Evolutionary conservation across 2,888 invertebrate species (phyloP), one percentile per base, ranked within the genome.

Genomic region (Isoperla grammatica): DNA sequence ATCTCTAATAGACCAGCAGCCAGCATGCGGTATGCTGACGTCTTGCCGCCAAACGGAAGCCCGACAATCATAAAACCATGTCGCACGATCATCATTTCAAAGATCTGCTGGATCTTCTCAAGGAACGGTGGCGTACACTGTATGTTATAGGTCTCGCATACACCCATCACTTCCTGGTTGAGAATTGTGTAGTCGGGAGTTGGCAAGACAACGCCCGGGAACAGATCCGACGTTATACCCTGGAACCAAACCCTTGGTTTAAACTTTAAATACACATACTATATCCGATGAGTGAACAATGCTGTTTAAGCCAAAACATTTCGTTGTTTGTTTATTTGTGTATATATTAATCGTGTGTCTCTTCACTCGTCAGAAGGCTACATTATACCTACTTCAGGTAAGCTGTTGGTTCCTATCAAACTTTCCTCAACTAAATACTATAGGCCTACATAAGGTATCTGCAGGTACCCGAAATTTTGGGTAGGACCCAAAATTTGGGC

Each of bases 61-160:
- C 96, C 96, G 0, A 95, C 94, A 69, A 96, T 80, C 95, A 96
- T 95, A 67, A 96, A 84, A 0, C 95, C 95, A 73, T 95, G 95
- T 19, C 95, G 79, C 1, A 95, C 95, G 23, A 93, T 83, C 77
- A 96, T 94, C 94, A 95, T 95, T 75, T 96, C 95, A 72, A 90
- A 95, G 6, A 95, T 80, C 77, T 95, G 88, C 61, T 89, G 86
- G n/a, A 89, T 80, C 75, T 90, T 95, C 73, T 94, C 91, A 67
- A 94, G 75, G 71, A 96, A 95, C 76, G 90, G 87, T 0, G 83
- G 81, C 0, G 88, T 90, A 62, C 89, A 87, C 73, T 95, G 94
- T 23, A 95, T 78, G 70, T 95, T 95, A 56, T 84, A 82, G 15
- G 76, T 76, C 0, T 75, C 78, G 67, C 90, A 91, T 0, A 82